Conservation (phyloP, 2,888 invertebrate genomes). For the Brachyptera risi region DNA sequence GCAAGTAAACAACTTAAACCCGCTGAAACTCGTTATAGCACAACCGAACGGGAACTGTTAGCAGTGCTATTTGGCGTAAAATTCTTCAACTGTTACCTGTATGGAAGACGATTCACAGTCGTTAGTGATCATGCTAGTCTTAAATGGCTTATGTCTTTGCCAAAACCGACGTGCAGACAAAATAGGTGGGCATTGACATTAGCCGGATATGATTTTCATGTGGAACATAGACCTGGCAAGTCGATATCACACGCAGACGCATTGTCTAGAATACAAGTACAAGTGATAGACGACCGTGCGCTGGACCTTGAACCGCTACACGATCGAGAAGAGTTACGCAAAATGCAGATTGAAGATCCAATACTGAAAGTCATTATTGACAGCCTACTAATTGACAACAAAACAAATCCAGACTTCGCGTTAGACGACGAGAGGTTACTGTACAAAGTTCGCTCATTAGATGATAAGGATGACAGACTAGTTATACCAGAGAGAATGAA, state of each 20-base stretch:
- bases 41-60: background rate
- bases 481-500: background rate
- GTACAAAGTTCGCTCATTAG: background rate
- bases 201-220: background rate
- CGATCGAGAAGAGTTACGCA: background rate
- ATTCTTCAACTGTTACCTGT: conserved; percentile 1
- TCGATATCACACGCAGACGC: background rate
- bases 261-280: background rate
- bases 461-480: background rate
- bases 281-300: background rate
- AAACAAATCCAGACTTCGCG: background rate
- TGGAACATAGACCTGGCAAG: background rate
- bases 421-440: background rate
- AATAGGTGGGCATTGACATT: background rate
- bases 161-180: background rate
- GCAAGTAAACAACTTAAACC: background rate
- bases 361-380: background rate
- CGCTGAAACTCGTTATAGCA: background rate
- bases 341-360: background rate
- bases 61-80: background rate
- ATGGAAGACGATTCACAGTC: background rate
- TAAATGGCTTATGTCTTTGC: background rate
- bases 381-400: background rate
- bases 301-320: background rate
- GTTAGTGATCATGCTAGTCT: background rate